Evolutionary conservation across 2,888 invertebrate species (phyloP), one percentile per base, ranked within the genome.

Genomic region (Bursaphelenchus okinawaensis): DNA sequence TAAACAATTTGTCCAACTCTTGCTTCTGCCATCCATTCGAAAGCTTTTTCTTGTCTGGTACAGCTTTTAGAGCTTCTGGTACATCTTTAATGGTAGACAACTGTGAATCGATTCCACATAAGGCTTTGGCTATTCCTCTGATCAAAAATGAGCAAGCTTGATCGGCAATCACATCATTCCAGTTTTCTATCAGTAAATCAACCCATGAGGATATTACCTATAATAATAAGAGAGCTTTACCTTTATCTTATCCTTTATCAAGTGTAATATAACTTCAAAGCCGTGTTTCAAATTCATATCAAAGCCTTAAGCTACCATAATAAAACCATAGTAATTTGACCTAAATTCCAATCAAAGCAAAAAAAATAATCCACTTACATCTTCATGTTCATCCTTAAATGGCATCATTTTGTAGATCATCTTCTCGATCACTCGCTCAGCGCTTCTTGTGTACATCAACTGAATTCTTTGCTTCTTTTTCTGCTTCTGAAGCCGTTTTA

Each of bases 81-180:
- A 27, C 24, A 9, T 20, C 19, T 12, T 24, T 20, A 12, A 22
- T 20, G 3, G 23, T 19, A 9, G 29, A 1, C n/a, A 28, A 1
- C 31, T 20, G 26, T n/a, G 19, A n/a, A n/a, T 24, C 9, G 16
- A 61, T 16, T 12, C 61, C 61, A 59, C 22, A n/a, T 55, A 61
- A 60, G 3, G 27, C 60, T n/a, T 55, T 55, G 19, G 27, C 55
- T 1, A 61, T 20, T 24, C 57, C 19, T n/a, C 61, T 4, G 61
- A 61, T 19, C 8, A 61, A 8, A 55, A 61, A 59, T 4, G 58
- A 22, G 6, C 24, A 55, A 62, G 59, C 26, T 3, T 23, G 60
- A 59, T 61, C 61, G 60, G 56, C n/a, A 2, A 61, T 24, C 12
- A 61, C 23, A 24, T 52, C 20, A 16, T 55, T 19, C 61, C 61